Evolutionary conservation across 2,113 vertebrate genomes (phyloP).

Genomic region (Sceloporus tristichus): DNA sequence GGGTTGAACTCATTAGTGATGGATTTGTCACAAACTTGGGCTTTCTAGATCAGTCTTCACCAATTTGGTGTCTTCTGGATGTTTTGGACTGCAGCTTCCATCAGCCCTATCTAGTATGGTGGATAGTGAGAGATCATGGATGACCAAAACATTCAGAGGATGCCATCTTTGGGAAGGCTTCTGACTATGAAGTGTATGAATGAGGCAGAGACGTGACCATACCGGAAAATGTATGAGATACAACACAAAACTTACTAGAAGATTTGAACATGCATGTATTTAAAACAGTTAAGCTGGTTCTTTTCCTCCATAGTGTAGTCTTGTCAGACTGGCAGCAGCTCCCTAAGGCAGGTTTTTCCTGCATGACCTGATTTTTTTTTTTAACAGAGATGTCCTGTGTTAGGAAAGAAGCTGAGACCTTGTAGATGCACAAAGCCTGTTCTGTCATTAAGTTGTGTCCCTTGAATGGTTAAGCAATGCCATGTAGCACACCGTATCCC

Average conservation of each 20-base stretch:
- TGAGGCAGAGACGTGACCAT: too few relatives aligned
- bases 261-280: neutral
- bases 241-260: neutral
- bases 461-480: too few relatives aligned
- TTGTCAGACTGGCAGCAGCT: neutral
- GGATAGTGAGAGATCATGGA: neutral
- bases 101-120: neutral
- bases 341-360: too few relatives aligned
- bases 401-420: neutral
- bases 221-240: too few relatives aligned
- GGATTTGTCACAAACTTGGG: neutral
- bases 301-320: too few relatives aligned
- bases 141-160: neutral
- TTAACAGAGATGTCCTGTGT: neutral
- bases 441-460: too few relatives aligned
- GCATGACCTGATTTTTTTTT: neutral
- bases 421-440: neutral
- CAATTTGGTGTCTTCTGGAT: neutral
- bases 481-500: too few relatives aligned
- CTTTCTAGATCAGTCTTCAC: neutral
- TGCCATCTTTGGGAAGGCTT: neutral
- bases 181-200: neutral
- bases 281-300: neutral
- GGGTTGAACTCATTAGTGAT: rapidly evolving
- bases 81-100: neutral